Evolutionary conservation across 1,140 invertebrate species (phyloP).

Genomic region (Manduca sexta): DNA sequence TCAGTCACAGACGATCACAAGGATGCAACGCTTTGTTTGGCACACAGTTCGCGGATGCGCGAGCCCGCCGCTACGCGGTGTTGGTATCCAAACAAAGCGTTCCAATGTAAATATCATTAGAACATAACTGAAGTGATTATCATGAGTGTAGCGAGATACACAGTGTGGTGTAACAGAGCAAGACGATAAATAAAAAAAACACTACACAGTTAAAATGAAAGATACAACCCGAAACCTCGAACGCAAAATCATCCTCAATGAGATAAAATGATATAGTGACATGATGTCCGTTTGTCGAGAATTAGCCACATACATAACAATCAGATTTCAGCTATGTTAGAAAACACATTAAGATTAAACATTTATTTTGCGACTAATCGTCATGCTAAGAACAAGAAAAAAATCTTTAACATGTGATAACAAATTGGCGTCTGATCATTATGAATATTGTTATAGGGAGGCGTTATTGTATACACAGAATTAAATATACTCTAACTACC

Average conservation of each 20-base stretch:
- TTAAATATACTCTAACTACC: no score
- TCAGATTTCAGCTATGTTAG: conserved; percentile 65
- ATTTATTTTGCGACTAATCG: background rate
- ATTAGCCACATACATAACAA: conserved; percentile 70
- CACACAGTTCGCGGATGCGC: background rate
- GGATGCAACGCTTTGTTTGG: conserved; percentile 31
- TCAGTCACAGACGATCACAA: conserved; percentile 27
- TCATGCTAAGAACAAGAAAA: no score
- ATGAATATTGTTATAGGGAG: no score
- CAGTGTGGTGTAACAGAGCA: conserved; percentile 19
- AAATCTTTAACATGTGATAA: no score
- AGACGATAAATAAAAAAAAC: conserved; percentile 23
- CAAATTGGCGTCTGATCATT: no score
- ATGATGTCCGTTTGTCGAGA: conserved; percentile 52
- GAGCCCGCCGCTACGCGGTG: background rate
- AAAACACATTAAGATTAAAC: conserved; percentile 3
- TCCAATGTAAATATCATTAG: conserved; percentile 17
- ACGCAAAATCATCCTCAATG: background rate
- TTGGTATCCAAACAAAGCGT: conserved; percentile 42
- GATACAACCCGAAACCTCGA: background rate
- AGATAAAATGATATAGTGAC: conserved; percentile 6
- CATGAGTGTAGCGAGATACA: conserved; percentile 50
- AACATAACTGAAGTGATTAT: conserved; percentile 72
- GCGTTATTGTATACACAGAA: no score
- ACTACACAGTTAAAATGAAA: conserved; percentile 2